phyloP scores from a whole-genome alignment of 2,113 vertebrate species.

The Menura novaehollandiae region DNA sequence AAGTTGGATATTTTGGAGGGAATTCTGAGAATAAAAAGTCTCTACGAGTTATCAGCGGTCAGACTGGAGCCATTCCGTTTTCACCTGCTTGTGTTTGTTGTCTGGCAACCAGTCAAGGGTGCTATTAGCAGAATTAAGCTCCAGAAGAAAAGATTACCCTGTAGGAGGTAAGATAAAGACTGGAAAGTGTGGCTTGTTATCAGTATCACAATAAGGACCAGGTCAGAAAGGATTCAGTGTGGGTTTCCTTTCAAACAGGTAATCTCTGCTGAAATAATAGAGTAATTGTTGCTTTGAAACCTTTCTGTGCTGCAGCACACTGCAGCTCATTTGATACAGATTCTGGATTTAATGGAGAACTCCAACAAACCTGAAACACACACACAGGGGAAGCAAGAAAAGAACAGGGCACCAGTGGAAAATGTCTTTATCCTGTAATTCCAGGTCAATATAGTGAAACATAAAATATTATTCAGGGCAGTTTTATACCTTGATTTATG shows the following conservation, averaged over 20 bases:
- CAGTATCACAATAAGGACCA: slow-evolving; percentile 69
- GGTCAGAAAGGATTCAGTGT: slow-evolving; percentile 66
- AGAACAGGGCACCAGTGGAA: background rate
- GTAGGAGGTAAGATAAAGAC: slow-evolving; percentile 72
- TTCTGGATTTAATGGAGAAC: slow-evolving; percentile 26
- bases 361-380: background rate
- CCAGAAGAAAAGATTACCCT: slow-evolving; percentile 72
- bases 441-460: slow-evolving; percentile 40
- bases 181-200: slow-evolving; percentile 76
- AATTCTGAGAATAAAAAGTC: slow-evolving; percentile 69
- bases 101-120: slow-evolving; percentile 79
- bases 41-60: slow-evolving; percentile 64
- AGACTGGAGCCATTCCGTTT: slow-evolving; percentile 76
- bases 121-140: slow-evolving; percentile 79
- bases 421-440: slow-evolving; percentile 51
- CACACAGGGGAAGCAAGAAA: background rate
- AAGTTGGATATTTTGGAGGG: slow-evolving; percentile 60
- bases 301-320: slow-evolving; percentile 43
- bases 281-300: slow-evolving; percentile 68
- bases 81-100: slow-evolving; percentile 74
- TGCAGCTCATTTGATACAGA: slow-evolving; percentile 59
- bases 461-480: slow-evolving; percentile 46
- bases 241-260: slow-evolving; percentile 72
- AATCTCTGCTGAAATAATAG: slow-evolving; percentile 73
- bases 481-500: slow-evolving; percentile 52